A percentile compares a stretch with the other conserved stretches of the same genome.
These are phyloP conservation scores for Heliopora coerulea DNA, from an alignment of 92 coral and sea anemone genomes.

Conservation along the genomic window DNA sequence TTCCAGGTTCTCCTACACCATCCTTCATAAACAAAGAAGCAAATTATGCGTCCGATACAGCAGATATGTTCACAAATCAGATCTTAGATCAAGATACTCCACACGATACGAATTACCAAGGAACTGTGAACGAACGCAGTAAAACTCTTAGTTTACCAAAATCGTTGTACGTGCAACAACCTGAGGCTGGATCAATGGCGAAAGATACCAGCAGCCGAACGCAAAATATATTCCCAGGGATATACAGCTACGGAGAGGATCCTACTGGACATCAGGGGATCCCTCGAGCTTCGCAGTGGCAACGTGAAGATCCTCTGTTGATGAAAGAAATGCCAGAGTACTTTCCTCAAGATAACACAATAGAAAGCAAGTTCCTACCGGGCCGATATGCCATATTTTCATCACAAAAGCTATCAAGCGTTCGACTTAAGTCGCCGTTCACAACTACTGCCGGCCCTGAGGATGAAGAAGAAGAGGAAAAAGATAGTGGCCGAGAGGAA, in stretches of 20 bases:
- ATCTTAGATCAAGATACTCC: neutral
- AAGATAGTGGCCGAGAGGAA: neutral
- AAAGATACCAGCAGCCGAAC: neutral
- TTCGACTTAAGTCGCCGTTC: neutral
- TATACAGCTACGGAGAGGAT: constrained; percentile 1
- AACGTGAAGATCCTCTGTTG: constrained; percentile 2
- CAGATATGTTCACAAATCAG: neutral
- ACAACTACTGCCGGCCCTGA: constrained; percentile 11
- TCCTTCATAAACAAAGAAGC: constrained; percentile 33
- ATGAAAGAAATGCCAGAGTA: constrained; percentile 26
- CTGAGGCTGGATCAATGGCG: neutral
- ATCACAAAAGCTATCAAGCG: constrained; percentile 1
- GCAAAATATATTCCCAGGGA: constrained; percentile 13
- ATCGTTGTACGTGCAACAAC: neutral
- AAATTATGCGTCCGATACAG: constrained; percentile 7
- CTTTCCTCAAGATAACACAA: constrained; percentile 14
- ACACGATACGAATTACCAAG: neutral
- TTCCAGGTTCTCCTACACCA: constrained; percentile 5
- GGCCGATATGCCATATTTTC: constrained; percentile 9
- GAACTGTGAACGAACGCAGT: neutral
- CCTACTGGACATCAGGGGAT: constrained; percentile 7
- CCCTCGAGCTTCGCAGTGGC: neutral
- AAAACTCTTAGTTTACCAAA: neutral
- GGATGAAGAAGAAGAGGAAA: neutral
- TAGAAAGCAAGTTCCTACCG: constrained; percentile 9